Evolutionary conservation across 2,888 invertebrate genomes (phyloP).

Genomic region (Seira musarum): DNA sequence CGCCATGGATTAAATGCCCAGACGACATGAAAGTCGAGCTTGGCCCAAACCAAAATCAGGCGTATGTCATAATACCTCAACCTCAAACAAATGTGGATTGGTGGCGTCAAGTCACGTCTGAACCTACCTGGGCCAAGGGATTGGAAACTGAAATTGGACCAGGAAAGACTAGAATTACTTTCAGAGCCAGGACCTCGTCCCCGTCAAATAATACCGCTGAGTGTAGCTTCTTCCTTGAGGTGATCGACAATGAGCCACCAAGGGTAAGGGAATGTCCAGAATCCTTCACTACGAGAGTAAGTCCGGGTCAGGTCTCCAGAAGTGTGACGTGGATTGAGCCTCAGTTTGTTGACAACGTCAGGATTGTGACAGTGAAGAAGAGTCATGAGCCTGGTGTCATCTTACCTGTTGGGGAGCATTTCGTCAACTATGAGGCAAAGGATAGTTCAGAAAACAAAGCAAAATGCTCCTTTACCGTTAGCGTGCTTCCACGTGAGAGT

Average conservation of each 20-base stretch:
- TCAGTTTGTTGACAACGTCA: slow-evolving; percentile 74
- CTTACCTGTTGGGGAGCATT: slow-evolving; percentile 73
- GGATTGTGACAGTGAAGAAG: slow-evolving; percentile 70
- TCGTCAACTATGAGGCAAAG: slow-evolving; percentile 74
- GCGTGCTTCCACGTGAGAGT: slow-evolving; percentile 64
- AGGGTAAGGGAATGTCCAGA: slow-evolving; percentile 74
- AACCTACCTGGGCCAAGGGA: slow-evolving; percentile 75
- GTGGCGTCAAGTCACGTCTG: slow-evolving; percentile 74
- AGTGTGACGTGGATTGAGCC: slow-evolving; percentile 74
- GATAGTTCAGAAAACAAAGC: slow-evolving; percentile 74
- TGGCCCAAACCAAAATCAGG: slow-evolving; percentile 73
- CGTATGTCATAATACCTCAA: slow-evolving; percentile 74
- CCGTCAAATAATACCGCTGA: slow-evolving; percentile 74
- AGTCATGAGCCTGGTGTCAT: slow-evolving; percentile 73
- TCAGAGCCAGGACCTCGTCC: slow-evolving; percentile 73
- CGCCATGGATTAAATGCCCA: slow-evolving; percentile 75
- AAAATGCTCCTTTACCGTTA: slow-evolving; percentile 73
- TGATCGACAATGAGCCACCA: slow-evolving; percentile 74
- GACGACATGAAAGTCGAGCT: slow-evolving; percentile 74
- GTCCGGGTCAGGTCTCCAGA: slow-evolving; percentile 71
- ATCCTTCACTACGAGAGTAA: slow-evolving; percentile 71
- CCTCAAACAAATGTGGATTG: slow-evolving; percentile 76
- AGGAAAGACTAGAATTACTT: slow-evolving; percentile 74
- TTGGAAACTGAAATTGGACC: slow-evolving; percentile 74
- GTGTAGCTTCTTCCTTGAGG: slow-evolving; percentile 73